Evolutionary conservation across 2,888 invertebrate genomes (phyloP), one percentile per base, ranked within the genome.

Genomic region (Cinara cedri): DNA sequence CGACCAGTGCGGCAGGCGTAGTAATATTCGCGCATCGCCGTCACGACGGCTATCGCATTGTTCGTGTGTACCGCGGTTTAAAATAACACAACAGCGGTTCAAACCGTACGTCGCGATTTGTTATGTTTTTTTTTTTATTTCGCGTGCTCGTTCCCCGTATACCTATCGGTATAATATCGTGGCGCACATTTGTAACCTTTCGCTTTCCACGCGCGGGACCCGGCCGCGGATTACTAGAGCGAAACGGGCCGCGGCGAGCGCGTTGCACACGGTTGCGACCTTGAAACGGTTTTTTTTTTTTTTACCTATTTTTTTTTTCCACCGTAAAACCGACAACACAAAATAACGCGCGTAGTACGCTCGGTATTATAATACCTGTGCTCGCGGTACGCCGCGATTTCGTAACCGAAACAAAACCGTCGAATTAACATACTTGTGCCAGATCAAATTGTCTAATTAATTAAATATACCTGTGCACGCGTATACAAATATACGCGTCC

Each of bases 401-500:
- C 78, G 78, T 60, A 70, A 78, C 78, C 68, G 68, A 66, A 60
- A 60, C 78, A 42, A 78, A 78, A 70, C n/a, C 78, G 78, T 66
- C n/a, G 76, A 49, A 57, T 76, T 60, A 57, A 66, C 66, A 34
- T 57, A 57, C 19, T 21, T 34, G 55, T 46, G 57, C 66, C 76
- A 66, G 55, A 66, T 76, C 76, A 46, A 76, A 76, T 76, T 9
- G 74, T 65, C 65, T 75, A 75, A 75, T 75, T 75, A 75, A 63
- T 72, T 71, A 62, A 42, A 3, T n/a, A 54, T 49, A 63, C 9
- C 16, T 51, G 8, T 60, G 21, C 11, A n/a, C 6, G 44, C 10
- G 2, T 16, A 51, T 46, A 63, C 9, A 51, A n/a, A n/a, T 60
- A 44, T n/a, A n/a, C 6, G 44, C 10, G 44, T 44, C 44, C 10